Evolutionary conservation across 2,888 invertebrate genomes (phyloP).

Genomic region (Pyralis farinalis): DNA sequence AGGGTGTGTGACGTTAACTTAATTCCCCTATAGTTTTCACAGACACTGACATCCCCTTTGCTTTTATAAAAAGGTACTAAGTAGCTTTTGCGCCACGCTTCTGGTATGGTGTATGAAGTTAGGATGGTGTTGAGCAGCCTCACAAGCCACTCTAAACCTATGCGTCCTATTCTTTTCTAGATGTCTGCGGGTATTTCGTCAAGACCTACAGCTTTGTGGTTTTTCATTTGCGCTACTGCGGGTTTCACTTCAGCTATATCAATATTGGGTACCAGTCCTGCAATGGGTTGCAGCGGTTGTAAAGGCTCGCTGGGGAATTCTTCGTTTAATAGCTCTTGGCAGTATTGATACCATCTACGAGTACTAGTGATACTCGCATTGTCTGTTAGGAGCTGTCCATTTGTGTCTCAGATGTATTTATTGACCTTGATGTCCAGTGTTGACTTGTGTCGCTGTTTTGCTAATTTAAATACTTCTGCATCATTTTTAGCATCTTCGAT

Average conservation of each 20-base stretch:
- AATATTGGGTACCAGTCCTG: conserved; percentile 2
- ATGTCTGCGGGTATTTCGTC: conserved; percentile 12
- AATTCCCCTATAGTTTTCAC: conserved; percentile 13
- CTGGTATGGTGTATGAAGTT: not conserved
- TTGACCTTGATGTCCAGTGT: conserved; percentile 13
- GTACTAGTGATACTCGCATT: conserved; percentile 9
- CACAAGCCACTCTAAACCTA: not conserved
- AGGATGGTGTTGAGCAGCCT: not conserved
- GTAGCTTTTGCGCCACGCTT: conserved; percentile 6
- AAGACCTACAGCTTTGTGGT: conserved; percentile 9
- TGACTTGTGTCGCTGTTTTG: conserved; percentile 11
- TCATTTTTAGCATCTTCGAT: conserved; percentile 9
- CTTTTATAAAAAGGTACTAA: conserved; percentile 15
- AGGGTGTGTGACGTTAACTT: conserved; percentile 13
- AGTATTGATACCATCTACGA: conserved; percentile 12
- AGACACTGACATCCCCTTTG: conserved; percentile 13
- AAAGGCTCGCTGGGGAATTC: conserved; percentile 9
- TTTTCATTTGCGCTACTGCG: conserved; percentile 6
- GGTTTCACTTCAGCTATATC: not conserved
- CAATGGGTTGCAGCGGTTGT: not conserved
- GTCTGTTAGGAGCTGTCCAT: conserved; percentile 8
- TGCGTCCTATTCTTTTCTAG: conserved; percentile 7
- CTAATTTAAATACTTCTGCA: conserved; percentile 11
- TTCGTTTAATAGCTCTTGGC: conserved; percentile 13
- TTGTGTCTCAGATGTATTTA: conserved; percentile 12